These are phyloP conservation scores for Cynopterus brachyotis DNA, from an alignment of 2,113 vertebrate genomes.

Conservation along the genomic window DNA sequence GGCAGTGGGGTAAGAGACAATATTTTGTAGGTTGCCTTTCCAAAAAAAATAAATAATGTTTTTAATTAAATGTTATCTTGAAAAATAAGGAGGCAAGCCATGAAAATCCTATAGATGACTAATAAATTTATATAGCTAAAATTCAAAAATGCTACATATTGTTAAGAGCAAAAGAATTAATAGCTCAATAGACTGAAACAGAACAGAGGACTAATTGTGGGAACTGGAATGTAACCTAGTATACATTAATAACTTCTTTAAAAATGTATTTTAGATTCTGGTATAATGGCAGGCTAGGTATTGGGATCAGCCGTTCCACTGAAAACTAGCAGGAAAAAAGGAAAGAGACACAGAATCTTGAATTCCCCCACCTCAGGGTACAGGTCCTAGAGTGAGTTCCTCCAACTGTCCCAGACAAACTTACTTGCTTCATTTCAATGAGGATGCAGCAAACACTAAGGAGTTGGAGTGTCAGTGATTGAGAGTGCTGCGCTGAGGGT, in stretches of 20 bases:
- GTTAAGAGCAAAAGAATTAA: not conserved
- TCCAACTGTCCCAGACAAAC: not conserved
- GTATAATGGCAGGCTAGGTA: not conserved
- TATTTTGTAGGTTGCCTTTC: not conserved
- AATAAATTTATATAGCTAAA: not conserved
- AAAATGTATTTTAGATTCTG: not conserved
- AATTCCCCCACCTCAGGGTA: not conserved
- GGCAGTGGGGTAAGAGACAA: not conserved
- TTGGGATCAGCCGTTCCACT: not conserved
- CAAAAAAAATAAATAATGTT: not conserved
- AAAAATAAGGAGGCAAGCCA: not conserved
- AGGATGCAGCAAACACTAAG: not conserved
- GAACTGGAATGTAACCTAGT: not conserved
- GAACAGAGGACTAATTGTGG: not conserved
- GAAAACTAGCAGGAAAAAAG: not conserved
- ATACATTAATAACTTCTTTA: not conserved
- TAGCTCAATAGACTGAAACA: not conserved
- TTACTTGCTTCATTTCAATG: not conserved
- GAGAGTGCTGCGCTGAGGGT: not conserved
- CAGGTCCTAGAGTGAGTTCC: not conserved
- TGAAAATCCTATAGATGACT: not conserved
- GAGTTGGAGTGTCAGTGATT: fast-evolving
- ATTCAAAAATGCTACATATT: not conserved
- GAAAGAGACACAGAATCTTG: not conserved
- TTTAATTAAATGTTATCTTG: not conserved